Conservation (phyloP, 2,797 vertebrate genomes). For the Darevskia mixta region DNA sequence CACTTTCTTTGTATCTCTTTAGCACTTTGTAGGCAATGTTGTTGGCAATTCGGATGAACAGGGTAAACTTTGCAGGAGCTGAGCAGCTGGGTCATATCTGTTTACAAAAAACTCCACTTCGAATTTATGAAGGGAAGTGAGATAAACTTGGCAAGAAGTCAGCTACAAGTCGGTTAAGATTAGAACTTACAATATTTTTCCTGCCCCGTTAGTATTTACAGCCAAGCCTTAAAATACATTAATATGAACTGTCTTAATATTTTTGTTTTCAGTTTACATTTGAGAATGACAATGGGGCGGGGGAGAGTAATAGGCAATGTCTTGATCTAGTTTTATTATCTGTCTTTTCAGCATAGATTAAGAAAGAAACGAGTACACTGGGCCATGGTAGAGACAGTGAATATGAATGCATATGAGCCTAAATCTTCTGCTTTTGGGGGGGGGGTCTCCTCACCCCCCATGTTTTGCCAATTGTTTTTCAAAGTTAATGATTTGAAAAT, state of each 20-base stretch:
- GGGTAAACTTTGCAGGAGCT: neutral
- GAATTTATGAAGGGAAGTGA: conserved; percentile 14
- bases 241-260: neutral
- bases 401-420: neutral
- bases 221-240: neutral
- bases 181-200: neutral
- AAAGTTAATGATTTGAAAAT: neutral
- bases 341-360: neutral
- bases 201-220: too few species aligned
- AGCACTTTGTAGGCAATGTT: neutral
- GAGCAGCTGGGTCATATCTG: neutral
- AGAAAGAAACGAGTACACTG: neutral
- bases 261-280: neutral
- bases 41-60: neutral
- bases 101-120: neutral
- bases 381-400: neutral
- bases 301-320: neutral
- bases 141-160: neutral
- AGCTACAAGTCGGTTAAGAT: neutral
- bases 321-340: neutral
- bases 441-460: neutral
- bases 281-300: neutral
- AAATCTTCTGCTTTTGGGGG: neutral
- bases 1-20: neutral
- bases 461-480: neutral